Percentiles rank a stretch among this genome's conserved stretches.
phyloP scores from a whole-genome alignment of 2,888 invertebrate genomes.

The Chesias legatella region DNA sequence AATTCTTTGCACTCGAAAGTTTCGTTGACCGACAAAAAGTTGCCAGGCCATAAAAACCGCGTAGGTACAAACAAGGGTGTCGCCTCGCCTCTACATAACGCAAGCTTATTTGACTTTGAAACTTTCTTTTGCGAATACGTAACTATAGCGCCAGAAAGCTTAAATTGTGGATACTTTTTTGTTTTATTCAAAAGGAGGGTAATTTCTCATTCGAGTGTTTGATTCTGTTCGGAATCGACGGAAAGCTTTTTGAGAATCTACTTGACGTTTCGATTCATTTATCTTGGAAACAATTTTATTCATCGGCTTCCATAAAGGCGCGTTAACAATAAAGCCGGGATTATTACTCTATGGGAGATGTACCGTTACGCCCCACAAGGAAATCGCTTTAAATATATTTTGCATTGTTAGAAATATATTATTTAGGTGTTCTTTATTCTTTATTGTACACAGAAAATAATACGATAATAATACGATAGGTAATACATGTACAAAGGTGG shows the following conservation, averaged over 20 bases:
- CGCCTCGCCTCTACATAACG: conserved; percentile 13
- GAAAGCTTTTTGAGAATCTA: background rate
- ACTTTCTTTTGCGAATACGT: conserved; percentile 17
- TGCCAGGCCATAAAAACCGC: conserved; percentile 2
- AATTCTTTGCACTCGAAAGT: background rate
- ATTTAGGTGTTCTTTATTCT: too few relatives aligned
- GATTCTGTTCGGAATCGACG: conserved; percentile 2
- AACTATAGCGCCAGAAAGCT: conserved; percentile 11
- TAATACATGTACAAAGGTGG: too few relatives aligned
- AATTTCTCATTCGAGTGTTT: conserved; percentile 11
- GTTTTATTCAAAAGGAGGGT: conserved; percentile 11
- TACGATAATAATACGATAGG: too few relatives aligned
- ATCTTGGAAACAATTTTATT: background rate
- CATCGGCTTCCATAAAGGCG: too few relatives aligned
- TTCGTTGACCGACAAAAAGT: background rate
- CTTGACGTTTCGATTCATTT: conserved; percentile 1
- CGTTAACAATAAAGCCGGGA: too few relatives aligned
- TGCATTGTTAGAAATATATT: too few relatives aligned
- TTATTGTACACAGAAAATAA: too few relatives aligned
- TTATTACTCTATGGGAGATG: too few relatives aligned
- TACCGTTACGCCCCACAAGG: too few relatives aligned
- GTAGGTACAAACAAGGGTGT: conserved; percentile 18
- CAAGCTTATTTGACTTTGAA: conserved; percentile 20
- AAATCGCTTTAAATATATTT: too few relatives aligned
- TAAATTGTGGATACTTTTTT: conserved; percentile 7